A percentile compares a stretch with the other conserved stretches of the same genome.
These are phyloP conservation scores for Spatulosminthurus flaviceps DNA, from an alignment of 2,888 invertebrate genomes.

Conservation along the genomic window DNA sequence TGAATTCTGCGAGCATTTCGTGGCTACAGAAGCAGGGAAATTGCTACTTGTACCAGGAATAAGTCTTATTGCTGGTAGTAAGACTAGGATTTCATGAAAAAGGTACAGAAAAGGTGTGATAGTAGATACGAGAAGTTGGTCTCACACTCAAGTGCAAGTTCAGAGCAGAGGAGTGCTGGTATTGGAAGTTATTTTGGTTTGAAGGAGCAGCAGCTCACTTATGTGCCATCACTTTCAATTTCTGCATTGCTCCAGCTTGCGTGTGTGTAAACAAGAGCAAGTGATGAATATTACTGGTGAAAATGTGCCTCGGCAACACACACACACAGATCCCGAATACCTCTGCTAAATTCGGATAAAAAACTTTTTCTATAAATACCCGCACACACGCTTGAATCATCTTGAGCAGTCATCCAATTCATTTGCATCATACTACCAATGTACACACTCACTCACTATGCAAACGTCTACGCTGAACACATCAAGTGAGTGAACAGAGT, in stretches of 20 bases:
- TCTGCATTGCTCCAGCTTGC: constrained; percentile 9
- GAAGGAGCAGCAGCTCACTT: background rate
- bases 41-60: background rate
- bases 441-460: background rate
- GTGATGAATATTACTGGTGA: background rate
- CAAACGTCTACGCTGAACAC: background rate
- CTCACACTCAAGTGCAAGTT: constrained; percentile 41
- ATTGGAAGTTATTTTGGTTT: constrained; percentile 41
- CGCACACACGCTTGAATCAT: constrained; percentile 14
- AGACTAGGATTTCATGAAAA: background rate
- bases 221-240: constrained; percentile 21
- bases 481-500: background rate
- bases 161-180: constrained; percentile 32
- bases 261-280: constrained; percentile 6
- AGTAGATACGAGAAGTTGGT: constrained; percentile 1
- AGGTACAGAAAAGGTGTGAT: constrained; percentile 15
- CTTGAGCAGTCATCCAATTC: constrained; percentile 3
- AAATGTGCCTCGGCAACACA: background rate
- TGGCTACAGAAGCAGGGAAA: background rate
- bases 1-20: too few relatives aligned
- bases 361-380: constrained; percentile 44
- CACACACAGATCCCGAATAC: background rate
- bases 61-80: background rate
- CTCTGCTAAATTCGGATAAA: constrained; percentile 42
- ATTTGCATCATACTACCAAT: background rate